Evolutionary conservation across 2,888 invertebrate species (phyloP).

Genomic region (Macaria liturata): DNA sequence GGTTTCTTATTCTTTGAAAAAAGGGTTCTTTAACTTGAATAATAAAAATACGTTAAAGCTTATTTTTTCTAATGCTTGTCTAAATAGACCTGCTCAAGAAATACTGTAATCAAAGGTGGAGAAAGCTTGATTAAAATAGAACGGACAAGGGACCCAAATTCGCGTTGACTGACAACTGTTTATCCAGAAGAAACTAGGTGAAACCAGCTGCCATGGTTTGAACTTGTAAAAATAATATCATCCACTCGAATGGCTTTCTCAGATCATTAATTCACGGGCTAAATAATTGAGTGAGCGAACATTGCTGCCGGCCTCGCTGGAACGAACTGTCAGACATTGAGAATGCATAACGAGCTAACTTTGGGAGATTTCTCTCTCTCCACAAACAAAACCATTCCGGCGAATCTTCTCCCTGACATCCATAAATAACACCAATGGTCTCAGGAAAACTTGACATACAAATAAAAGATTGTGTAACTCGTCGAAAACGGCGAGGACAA

Average conservation of each 20-base stretch:
- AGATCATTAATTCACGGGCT: constrained; percentile 8
- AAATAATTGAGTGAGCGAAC: constrained; percentile 20
- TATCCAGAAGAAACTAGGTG: no score
- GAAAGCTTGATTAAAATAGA: no score
- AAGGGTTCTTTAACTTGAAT: no score
- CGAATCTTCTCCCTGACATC: constrained; percentile 14
- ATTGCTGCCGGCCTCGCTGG: constrained; percentile 11
- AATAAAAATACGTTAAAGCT: no score
- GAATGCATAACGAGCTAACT: constrained; percentile 33
- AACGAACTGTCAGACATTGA: constrained; percentile 29
- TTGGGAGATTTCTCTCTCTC: constrained; percentile 26
- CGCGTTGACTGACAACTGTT: no score
- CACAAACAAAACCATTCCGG: constrained; percentile 19
- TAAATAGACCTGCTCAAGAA: no score
- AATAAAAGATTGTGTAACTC: constrained; percentile 29
- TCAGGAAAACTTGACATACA: constrained; percentile 24
- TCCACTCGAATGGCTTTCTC: constrained; percentile 1
- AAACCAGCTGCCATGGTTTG: no score
- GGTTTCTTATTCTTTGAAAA: no score
- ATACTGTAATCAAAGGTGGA: no score
- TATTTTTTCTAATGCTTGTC: no score
- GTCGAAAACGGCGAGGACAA: constrained; percentile 19
- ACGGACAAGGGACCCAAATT: no score
- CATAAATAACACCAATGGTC: constrained; percentile 29
- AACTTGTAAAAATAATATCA: not conserved